Base-by-base conservation (phyloP, 1,140 invertebrate species). In the Pissodes strobi region DNA sequence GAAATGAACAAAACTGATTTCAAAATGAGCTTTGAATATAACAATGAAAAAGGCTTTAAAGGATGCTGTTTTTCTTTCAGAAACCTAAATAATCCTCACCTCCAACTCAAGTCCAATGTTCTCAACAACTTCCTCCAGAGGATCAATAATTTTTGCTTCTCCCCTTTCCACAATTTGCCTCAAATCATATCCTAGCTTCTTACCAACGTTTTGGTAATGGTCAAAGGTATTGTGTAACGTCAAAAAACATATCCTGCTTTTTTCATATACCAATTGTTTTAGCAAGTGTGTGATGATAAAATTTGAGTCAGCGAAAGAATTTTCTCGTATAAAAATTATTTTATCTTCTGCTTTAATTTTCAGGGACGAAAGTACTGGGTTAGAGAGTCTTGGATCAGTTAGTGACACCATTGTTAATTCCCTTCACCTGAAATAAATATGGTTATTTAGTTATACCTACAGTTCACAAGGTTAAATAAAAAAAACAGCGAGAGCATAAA, bases 131-230 rank as follows among this genome's bases (percentile, higher is more conserved):
- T 79, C 77, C 67, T 78, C 84, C 61, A 84, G 80, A 18, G 81
- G 80, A 73, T 86, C 85, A 34, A 84, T 82, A 56, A 86, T 80
- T 39, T 79, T 74, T 8, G 88, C 73, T 10, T 80, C 75, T 1
- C 79, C 82, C 51, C 82, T 77, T 13, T 85, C 82, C 53, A 83
- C 75, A 66, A 84, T 75, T 55, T 82, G 81, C 25, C 82, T 80
- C 19, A 89, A 77, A 75, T 90, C 88, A 69, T 88, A 89, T 21
- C 88, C 88, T 69, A 90, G 79, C 72, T 87, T 86, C 72, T 87
- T 83, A n/a, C 87, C 86, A 51, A 89, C 81, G 76, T 85, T 87
- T 49, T 89, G 84, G 70, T 89, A 90, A 72, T 90, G 89, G 19
- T 82, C 79, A 46, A 88, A 80, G 3, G 86, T 85, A 66, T 89